Percentiles rank a stretch among this genome's conserved stretches.
Evolutionary conservation across 2,797 vertebrate species (phyloP).

Genomic region (Lemur catta): DNA sequence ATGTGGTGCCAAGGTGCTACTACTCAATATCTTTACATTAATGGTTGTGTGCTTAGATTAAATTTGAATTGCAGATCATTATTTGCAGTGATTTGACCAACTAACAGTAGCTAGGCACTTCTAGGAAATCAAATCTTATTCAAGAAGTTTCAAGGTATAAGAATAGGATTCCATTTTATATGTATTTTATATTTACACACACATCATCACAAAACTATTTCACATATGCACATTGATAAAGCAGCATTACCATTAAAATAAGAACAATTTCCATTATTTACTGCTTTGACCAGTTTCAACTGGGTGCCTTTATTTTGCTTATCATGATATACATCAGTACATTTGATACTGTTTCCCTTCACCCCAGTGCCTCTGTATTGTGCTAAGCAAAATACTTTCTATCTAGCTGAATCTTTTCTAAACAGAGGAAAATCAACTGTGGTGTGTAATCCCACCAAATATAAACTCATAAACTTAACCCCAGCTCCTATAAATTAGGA

Average conservation of each 20-base stretch:
- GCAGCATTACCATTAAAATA: background rate
- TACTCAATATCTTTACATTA: background rate
- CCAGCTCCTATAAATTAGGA: constrained; percentile 91
- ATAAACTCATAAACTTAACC: constrained; percentile 86
- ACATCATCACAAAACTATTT: background rate
- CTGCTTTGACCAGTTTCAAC: constrained; percentile 9
- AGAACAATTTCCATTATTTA: background rate
- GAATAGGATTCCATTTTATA: background rate
- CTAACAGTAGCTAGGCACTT: background rate
- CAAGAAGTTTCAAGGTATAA: constrained; percentile 38
- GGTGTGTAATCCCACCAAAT: constrained; percentile 87
- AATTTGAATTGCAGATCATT: background rate
- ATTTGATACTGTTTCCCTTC: background rate
- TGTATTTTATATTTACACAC: background rate
- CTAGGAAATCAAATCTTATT: background rate
- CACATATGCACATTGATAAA: background rate
- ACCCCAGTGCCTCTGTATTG: constrained; percentile 62
- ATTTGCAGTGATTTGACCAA: constrained; percentile 27
- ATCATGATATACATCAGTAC: background rate
- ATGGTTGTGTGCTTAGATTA: background rate
- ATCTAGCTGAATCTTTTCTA: constrained; percentile 86
- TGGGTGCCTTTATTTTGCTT: constrained; percentile 17
- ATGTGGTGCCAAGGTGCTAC: background rate
- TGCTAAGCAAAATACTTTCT: constrained; percentile 84
- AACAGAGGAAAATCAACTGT: constrained; percentile 86